Base-by-base conservation (phyloP, 1,140 invertebrate species). In the Papilio polytes region DNA sequence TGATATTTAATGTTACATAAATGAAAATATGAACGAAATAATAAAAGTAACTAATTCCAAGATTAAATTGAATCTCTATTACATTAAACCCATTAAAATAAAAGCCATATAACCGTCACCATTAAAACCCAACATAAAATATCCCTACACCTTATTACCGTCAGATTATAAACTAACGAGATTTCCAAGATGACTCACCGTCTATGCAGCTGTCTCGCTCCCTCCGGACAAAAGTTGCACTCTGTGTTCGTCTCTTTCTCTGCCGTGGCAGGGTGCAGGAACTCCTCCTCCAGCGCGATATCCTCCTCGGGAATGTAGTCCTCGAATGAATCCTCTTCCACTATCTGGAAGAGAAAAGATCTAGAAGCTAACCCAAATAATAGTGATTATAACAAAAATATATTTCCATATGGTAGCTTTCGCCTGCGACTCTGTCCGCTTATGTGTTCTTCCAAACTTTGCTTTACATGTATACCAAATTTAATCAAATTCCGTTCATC, bases 191-290 rank as follows among this genome's bases (percentile, higher is more conserved):
- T n/a, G 20, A 66, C 83, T 77, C 83, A 94, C 93, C 93, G 88
- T 87, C 91, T 93, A 82, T 94, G 92, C 66, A 95, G 81, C 66
- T 94, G 92, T 94, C 88, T 96, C 93, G 91, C 97, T 88, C 97
- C 97, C 85, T 98, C 97, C 1, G 97, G 97, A 85, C 97, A 97
- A 89, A 98, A 98, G 81, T 98, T 97, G 90, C 98, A 98, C 88
- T 99, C 98, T 0, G 98, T 99, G 91, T 99, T 99, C 0, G 98
- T 99, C 92, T 98, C 98, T 89, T 99, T 98, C 89, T 99, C 98
- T 80, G 97, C 97, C 3, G 96, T 97, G 59, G 90, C 77, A 8
- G 90, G 91, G 20, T 88, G 84, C 13, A 93, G 85, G 81, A 87
- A 93, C 80, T 95, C 94, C 15, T 92, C 91, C 81, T 95, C 92